Base-by-base conservation (phyloP, 1,140 invertebrate genomes). In the Polypedilum vanderplanki region DNA sequence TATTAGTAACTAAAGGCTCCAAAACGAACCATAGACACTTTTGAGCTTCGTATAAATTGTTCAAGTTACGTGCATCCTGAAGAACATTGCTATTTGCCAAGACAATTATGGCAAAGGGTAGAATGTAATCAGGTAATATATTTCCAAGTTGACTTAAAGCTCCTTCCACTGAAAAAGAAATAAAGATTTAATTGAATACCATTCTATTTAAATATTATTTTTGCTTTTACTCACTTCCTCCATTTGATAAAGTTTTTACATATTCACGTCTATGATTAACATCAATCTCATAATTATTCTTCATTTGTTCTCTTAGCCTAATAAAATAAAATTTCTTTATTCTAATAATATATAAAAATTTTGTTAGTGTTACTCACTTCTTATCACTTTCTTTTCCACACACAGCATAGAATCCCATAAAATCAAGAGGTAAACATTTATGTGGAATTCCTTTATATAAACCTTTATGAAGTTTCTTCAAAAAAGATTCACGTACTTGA, bases 371-470 rank as follows among this genome's bases (percentile, higher is more conserved):
- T 73, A 80, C 79, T 75, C 79, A 80, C 78, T 83, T 81, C 77
- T 91, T 90, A 76, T 96, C 91, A 22, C 90, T 87, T 84, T 98
- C 96, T 77, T 92, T 88, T 9, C 94, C 95, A 33, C 88, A 93
- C 24, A 98, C 84, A 9, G 91, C 91, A 83, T 98, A 97, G 82
- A 95, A 94, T 40, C 95, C 95, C 95, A 99, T 97, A 84, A 98
- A 99, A 84, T 98, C 95, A 74, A 98, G 83, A 1, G 96, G 96
- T 73, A 99, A 85, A 82, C 93, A 95, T 82, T 93, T 93, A 78
- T 93, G 90, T 20, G 93, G 92, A 77, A 95, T 89, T 77, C 92
- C 92, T 82, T 90, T 86, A 7, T 88, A 85, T 73, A 87, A 84
- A 73, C 94, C 94, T 87, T 97, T 97, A 81, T 98, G 94, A 70